Conservation (phyloP, 2,888 invertebrate species). For the Dynastes tityus region DNA sequence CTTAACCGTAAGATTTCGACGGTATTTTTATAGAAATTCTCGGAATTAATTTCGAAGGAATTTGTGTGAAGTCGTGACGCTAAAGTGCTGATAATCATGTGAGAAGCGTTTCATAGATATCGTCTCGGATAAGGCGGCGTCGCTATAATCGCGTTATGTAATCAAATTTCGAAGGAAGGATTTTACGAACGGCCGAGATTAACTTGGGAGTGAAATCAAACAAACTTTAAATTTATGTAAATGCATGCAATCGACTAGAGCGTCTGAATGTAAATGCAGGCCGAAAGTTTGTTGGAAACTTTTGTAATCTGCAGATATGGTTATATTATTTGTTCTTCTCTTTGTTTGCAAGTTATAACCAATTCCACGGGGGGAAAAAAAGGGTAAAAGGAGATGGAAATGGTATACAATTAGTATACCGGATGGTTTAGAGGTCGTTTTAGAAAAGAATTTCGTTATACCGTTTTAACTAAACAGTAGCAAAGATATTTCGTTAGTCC, state of each 20-base stretch:
- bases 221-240: slow-evolving; percentile 47
- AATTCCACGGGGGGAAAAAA: not conserved
- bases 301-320: slow-evolving; percentile 30
- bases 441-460: not conserved
- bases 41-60: slow-evolving; percentile 6
- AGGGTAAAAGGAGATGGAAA: not conserved
- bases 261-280: slow-evolving; percentile 25
- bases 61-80: not conserved
- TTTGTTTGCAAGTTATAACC: not conserved
- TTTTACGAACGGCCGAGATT: slow-evolving; percentile 20
- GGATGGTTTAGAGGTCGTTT: not conserved
- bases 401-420: not conserved
- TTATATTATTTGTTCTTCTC: slow-evolving; percentile 23
- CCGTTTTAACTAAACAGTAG: not conserved
- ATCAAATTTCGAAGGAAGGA: slow-evolving; percentile 26
- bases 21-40: slow-evolving; percentile 24
- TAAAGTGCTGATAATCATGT: slow-evolving; percentile 5
- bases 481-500: too few species aligned
- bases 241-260: slow-evolving; percentile 32
- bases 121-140: not conserved
- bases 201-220: slow-evolving; percentile 26
- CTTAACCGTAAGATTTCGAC: not conserved
- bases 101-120: slow-evolving; percentile 9
- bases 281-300: slow-evolving; percentile 18
- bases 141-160: slow-evolving; percentile 27